Conservation (phyloP, 2,888 invertebrate species). For the Pantelozetes paolii region DNA sequence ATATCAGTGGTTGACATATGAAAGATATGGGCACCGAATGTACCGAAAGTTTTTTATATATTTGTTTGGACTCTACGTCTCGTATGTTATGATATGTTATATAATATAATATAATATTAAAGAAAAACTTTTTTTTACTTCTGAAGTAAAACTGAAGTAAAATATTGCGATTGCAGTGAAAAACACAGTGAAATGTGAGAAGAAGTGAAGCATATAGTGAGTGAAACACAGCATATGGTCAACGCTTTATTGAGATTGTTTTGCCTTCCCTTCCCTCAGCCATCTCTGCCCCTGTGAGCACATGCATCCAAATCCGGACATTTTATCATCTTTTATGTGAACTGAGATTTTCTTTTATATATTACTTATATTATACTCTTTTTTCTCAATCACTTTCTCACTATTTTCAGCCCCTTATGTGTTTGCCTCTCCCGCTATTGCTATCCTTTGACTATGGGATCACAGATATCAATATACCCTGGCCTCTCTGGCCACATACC, state of each 20-base stretch:
- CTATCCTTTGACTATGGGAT: slow-evolving; percentile 2
- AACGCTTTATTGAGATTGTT: slow-evolving; percentile 18
- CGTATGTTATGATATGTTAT: too few relatives aligned
- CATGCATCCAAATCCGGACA: slow-evolving; percentile 14
- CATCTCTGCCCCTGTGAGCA: background rate
- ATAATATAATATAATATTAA: slow-evolving; percentile 7
- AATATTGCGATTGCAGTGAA: slow-evolving; percentile 12
- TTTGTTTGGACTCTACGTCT: background rate
- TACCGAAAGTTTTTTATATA: background rate
- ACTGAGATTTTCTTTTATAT: slow-evolving; percentile 2
- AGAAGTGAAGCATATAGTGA: background rate
- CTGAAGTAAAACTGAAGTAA: background rate
- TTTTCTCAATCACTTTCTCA: background rate
- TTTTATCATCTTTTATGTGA: slow-evolving; percentile 29
- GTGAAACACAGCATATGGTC: slow-evolving; percentile 22
- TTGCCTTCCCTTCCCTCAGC: background rate
- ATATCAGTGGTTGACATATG: slow-evolving; percentile 2
- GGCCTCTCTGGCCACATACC: background rate
- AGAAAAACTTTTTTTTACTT: background rate
- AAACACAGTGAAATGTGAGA: slow-evolving; percentile 16
- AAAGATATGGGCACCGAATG: background rate
- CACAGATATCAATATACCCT: background rate
- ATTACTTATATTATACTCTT: background rate
- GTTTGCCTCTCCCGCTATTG: background rate
- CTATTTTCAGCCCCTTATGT: background rate